Base-by-base conservation (phyloP, 2,797 vertebrate genomes). In the Manis crassicaudata region DNA sequence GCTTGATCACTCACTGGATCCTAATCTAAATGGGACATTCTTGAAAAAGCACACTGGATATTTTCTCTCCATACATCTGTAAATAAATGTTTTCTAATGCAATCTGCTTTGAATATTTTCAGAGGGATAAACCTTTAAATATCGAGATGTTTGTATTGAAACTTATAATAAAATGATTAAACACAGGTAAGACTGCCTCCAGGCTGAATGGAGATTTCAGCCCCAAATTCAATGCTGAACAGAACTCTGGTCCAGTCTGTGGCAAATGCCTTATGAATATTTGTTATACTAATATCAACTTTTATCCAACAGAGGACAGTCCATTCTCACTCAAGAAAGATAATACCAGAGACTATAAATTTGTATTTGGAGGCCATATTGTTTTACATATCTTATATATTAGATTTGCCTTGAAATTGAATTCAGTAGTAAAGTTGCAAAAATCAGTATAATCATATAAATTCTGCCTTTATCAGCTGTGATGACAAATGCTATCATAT, bases 381-480 rank as follows among this genome's bases (percentile, higher is more conserved):
- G 20, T 18, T 96, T 87, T 83, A n/a, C 46, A 85, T 88, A 82
- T 62, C 43, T 46, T 95, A 76, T 43, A 81, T 43, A 56, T 50
- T 63, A 92, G 35, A 86, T 73, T 65, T 92, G 54, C 90, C 67
- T 90, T 88, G 32, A 95, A 88, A 90, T 70, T 84, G 32, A 92
- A 95, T 94, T 97, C 75, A 60, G 23, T n/a, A 81, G 13, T 54
- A 92, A 96, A 67, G n/a, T 18, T 81, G 2, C 23, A 95, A 96
- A 93, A 80, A 43, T 76, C 14, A 73, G 29, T 76, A 88, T 65
- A 70, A 87, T 77, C 60, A 83, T 58, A 58, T 85, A 97, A 92
- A 70, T 89, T 79, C 8, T 91, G 16, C 54, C 46, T 91, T 96
- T 70, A 87, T 89, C 72, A 92, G 37, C 40, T 92, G 18, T 70